Base-by-base conservation (phyloP, 2,888 invertebrate species). In the Eristalis intricaria region DNA sequence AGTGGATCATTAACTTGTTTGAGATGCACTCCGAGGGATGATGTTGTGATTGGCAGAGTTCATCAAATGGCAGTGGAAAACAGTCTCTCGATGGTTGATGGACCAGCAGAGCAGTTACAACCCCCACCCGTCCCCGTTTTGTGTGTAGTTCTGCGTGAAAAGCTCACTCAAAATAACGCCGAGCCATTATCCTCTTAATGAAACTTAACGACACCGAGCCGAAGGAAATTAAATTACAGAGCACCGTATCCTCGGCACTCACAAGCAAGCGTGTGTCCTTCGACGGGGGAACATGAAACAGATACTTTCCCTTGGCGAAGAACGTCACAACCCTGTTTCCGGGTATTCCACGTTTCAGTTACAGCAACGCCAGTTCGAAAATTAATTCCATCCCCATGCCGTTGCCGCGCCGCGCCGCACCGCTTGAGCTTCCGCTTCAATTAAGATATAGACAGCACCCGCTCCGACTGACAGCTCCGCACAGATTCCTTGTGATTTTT, bases 301-400 rank as follows among this genome's bases (percentile, higher is more conserved):
- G 70, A 60, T 23, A 70, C 70, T 26, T 70, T 61, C 10, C 22
- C 19, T n/a, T n/a, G 26, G 1, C 1, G 32, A 32, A 35, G n/a
- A 64, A 8, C 43, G 4, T 43, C 32, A 19, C 35, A 22, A 32
- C 7, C 32, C 1, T 32, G 32, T 38, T 43, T 60, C 7, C 43
- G 13, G 73, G 43, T 50, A 22, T 63, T 63, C 29, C 22, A 13
- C 32, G 61, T 63, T 73, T 32, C 29, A 63, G 15, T 73, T 43
- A 73, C 73, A 73, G 43, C 22, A 43, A 73, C 61, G 63, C 26
- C 50, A 50, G 29, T 32, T 50, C 43, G 43, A 32, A 43, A 43
- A 73, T 73, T 73, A 73, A 73, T 73, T 63, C 63, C 60, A 38
- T n/a, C 61, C 63, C 32, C 10, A 32, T n/a, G n/a, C n/a, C n/a